Percentiles rank a stretch among this genome's conserved stretches.
Conservation (phyloP, 2,797 vertebrate species). For the Streptopelia turtur region DNA sequence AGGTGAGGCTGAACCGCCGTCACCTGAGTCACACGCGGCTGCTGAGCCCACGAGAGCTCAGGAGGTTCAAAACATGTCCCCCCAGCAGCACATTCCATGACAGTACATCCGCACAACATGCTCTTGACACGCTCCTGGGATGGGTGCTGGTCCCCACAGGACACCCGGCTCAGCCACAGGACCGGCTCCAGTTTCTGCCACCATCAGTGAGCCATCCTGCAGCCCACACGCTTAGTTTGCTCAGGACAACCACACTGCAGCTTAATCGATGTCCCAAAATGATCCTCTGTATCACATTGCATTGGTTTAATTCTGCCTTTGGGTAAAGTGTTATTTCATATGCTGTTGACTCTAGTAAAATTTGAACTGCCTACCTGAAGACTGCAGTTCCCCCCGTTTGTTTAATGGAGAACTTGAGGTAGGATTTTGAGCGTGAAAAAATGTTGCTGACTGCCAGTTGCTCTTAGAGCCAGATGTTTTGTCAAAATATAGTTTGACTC, state of each 20-base stretch:
- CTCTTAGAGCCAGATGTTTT: conserved; percentile 30
- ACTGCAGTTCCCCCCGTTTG: background rate
- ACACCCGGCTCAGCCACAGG: background rate
- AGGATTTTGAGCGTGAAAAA: conserved; percentile 24
- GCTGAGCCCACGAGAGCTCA: background rate
- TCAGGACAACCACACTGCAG: background rate
- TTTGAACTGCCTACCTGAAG: background rate
- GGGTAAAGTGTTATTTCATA: background rate
- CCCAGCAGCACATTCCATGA: background rate
- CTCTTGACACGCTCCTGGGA: background rate
- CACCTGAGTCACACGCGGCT: background rate
- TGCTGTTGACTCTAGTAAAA: conserved; percentile 24
- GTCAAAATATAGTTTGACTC: background rate
- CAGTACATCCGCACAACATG: background rate
- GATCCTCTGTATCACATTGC: background rate
- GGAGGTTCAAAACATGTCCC: background rate
- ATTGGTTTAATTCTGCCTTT: conserved; percentile 4
- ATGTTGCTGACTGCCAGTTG: conserved; percentile 15
- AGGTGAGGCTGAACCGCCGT: background rate
- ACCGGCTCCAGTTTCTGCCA: background rate
- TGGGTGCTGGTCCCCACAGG: background rate
- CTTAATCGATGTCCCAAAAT: background rate
- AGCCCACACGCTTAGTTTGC: background rate
- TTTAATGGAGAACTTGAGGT: conserved; percentile 1
- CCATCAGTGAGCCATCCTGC: background rate